A percentile compares a stretch with the other conserved stretches of the same genome.
These are phyloP conservation scores for Danionella cerebrum DNA, from an alignment of 2,113 vertebrate species.

Conservation along the genomic window DNA sequence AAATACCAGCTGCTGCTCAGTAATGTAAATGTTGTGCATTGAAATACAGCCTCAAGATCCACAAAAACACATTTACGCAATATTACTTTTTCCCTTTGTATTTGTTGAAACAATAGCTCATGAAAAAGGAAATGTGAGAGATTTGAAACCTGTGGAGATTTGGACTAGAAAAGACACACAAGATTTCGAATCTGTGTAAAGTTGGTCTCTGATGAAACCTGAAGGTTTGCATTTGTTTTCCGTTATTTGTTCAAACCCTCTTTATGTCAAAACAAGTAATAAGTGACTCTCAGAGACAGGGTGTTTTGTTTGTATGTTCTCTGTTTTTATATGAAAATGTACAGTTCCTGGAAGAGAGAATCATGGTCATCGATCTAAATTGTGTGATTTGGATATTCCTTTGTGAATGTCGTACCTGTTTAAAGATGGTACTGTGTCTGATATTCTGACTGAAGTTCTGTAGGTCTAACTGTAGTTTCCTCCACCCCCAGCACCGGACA, in stretches of 20 bases:
- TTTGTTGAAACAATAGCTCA: not conserved
- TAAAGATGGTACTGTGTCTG: conserved; percentile 67
- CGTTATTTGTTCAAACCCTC: conserved; percentile 5
- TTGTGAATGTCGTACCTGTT: conserved; percentile 72
- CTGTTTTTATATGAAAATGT: conserved; percentile 70
- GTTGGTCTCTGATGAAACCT: not conserved
- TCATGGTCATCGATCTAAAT: conserved; percentile 45
- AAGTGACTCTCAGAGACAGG: conserved; percentile 52
- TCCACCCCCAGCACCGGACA: conserved; percentile 40
- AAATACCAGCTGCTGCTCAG: conserved; percentile 66
- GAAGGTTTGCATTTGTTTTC: not conserved
- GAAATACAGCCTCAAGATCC: conserved; percentile 59
- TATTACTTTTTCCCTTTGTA: not conserved
- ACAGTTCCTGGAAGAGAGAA: conserved; percentile 56
- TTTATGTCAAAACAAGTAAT: conserved; percentile 31
- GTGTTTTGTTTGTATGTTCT: conserved; percentile 73
- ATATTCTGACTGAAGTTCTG: conserved; percentile 62
- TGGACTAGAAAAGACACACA: not conserved
- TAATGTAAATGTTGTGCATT: conserved; percentile 77
- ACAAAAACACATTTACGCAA: conserved; percentile 1
- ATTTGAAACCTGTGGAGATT: not conserved
- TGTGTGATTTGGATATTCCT: conserved; percentile 55
- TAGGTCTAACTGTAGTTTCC: conserved; percentile 58
- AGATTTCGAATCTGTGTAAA: conserved; percentile 5
- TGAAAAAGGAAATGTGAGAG: not conserved